Base-by-base conservation (phyloP, 2,797 vertebrate genomes). In the Geotrypetes seraphini region DNA sequence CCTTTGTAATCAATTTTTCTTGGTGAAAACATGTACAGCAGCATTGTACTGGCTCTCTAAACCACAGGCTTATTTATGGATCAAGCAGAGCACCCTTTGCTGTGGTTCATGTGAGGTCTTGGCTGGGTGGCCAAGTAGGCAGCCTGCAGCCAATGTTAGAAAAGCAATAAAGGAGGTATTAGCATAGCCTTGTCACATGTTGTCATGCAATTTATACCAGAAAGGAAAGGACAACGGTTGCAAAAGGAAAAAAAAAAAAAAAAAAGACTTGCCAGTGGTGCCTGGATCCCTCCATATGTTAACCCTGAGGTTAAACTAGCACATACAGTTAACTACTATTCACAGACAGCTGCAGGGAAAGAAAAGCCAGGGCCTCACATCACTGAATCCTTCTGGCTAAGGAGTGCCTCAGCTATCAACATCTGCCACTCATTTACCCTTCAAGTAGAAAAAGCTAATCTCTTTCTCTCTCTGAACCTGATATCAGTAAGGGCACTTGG, bases 71-170 rank as follows among this genome's bases (percentile, higher is more conserved):
- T 66, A 78, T 74, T 67, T 78, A 77, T 91, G 89, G 96, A 95
- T 91, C 86, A 88, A 73, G 61, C 79, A 45, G 68, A 51, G 83
- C 92, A 91, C 91, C 83, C 73, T 60, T 83, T 78, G 88, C 91
- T 91, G 92, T 86, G 53, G 91, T 85, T 91, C 88, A 90, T 96
- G 91, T 95, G 91, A 90, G 92, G 91, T 96, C 92, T 91, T 90
- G 90, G 89, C 87, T 79, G 75, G 75, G 81, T 75, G 69, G 71
- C 83, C 64, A 71, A 69, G 66, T 77, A 79, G 76, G 78, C 78
- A 73, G 78, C 75, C 78, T 74, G 78, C 79, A 81, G 75, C 75
- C 69, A 71, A 71, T 82, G 79, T 82, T 76, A 71, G 41, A n/a
- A n/a, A n/a, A 55, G 64, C 71, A 73, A 84, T 84, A 88, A 74